Evolutionary conservation across 2,797 vertebrate genomes (phyloP), one percentile per base, ranked within the genome.

Genomic region (Microctenopoma steveboyesi): DNA sequence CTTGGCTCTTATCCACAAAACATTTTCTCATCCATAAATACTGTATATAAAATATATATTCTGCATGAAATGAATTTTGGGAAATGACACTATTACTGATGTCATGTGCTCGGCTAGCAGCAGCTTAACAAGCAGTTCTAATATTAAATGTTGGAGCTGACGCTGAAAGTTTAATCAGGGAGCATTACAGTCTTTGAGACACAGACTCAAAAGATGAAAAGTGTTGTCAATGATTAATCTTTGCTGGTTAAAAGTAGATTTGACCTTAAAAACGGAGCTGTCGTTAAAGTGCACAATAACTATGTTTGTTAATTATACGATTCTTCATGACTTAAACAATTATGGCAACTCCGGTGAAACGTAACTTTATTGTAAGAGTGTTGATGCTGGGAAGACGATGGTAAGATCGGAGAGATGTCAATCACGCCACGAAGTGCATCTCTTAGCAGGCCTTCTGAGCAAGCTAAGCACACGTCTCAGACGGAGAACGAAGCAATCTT

Each of bases 11-110:
- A 79, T 56, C 55, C 62, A 64, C 33, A 75, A 53, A 78, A 57
- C 64, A 52, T 70, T 81, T 81, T 69, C 61, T 74, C 60, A 67
- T 30, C 54, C 45, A 84, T 85, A 63, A 84, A 89, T 85, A 81
- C 53, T 86, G 53, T 46, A 81, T 72, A 54, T 79, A 18, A 85
- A 80, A 74, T 65, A 74, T 77, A 59, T 45, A 79, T 75, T 47
- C 18, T 48, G 49, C 30, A 18, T 40, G 25, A 54, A 53, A 58
- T 73, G 74, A 45, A 9, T 62, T 69, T 45, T 11, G 35, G 35
- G 14, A 63, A 39, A 47, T 50, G 27, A 68, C 58, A 57, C 14
- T 51, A 55, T 73, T 7, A 59, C 52, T 57, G 35, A 47, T 62
- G 59, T 62, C 42, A 50, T 56, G 47, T 33, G 13, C 64, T 49